Evolutionary conservation across 2,888 invertebrate species (phyloP).

Genomic region (Drosophila anceps): DNA sequence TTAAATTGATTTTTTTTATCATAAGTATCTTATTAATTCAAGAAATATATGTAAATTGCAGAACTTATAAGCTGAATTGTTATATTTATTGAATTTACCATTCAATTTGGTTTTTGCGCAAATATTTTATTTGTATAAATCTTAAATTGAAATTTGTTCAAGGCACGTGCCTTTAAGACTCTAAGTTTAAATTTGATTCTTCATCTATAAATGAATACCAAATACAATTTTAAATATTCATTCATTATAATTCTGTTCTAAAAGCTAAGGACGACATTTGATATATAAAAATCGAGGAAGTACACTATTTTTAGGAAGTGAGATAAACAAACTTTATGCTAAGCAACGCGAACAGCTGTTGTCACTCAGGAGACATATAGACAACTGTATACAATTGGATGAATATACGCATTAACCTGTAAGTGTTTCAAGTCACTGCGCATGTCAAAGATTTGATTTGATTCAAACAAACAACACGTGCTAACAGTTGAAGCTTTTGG

Average conservation of each 20-base stretch:
- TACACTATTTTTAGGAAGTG: neutral
- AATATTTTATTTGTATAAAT: too few relatives aligned
- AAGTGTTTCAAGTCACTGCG: conserved; percentile 30
- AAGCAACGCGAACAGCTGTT: conserved; percentile 40
- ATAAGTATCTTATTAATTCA: neutral
- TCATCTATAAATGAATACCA: too few relatives aligned
- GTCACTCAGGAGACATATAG: neutral
- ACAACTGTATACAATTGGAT: neutral
- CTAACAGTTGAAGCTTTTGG: conserved; percentile 26
- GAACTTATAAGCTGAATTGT: neutral
- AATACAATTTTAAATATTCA: too few relatives aligned
- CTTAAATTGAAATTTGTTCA: too few relatives aligned
- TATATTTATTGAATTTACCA: too few relatives aligned
- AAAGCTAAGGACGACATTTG: neutral
- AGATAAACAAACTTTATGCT: neutral
- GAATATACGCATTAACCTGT: conserved; percentile 30
- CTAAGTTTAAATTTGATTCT: too few relatives aligned
- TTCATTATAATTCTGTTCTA: neutral
- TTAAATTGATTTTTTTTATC: neutral
- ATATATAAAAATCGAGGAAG: neutral
- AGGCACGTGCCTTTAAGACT: too few relatives aligned
- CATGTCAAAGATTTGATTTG: conserved; percentile 39
- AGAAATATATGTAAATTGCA: neutral
- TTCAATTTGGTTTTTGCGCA: too few relatives aligned
- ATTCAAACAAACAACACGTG: conserved; percentile 52